phyloP scores from a whole-genome alignment of 2,888 invertebrate species.

The Carpatolechia fugitivella region DNA sequence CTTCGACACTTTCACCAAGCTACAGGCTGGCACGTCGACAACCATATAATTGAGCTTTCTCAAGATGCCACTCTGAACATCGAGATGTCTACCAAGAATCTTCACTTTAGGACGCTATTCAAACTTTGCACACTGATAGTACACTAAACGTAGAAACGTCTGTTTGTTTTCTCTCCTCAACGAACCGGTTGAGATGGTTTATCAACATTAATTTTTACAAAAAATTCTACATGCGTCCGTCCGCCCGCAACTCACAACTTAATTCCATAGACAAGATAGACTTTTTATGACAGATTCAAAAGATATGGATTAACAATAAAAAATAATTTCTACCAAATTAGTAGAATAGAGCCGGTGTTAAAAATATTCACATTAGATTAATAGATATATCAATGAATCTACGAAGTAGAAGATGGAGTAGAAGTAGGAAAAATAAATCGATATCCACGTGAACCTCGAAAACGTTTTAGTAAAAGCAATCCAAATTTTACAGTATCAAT shows the following conservation, averaged over 20 bases:
- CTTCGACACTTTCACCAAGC: slow-evolving; percentile 60
- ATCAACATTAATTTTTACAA: slow-evolving; percentile 39
- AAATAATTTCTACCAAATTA: background rate
- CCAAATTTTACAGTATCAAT: too few species aligned
- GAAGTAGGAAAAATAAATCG: too few species aligned
- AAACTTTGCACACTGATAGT: background rate
- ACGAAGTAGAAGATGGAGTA: too few species aligned
- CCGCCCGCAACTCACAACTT: slow-evolving; percentile 31
- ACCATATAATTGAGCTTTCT: slow-evolving; percentile 50
- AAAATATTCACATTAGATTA: too few species aligned
- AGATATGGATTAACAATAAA: slow-evolving; percentile 50
- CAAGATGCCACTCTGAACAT: slow-evolving; percentile 42
- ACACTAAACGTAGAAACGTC: background rate
- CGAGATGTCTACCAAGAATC: slow-evolving; percentile 31
- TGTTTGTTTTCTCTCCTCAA: slow-evolving; percentile 1
- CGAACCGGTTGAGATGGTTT: slow-evolving; percentile 24
- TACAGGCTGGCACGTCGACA: slow-evolving; percentile 63
- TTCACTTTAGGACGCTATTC: background rate
- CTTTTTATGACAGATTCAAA: slow-evolving; percentile 29
- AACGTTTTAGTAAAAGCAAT: too few species aligned
- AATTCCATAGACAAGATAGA: slow-evolving; percentile 46
- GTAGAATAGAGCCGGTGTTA: too few species aligned
- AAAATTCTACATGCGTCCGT: slow-evolving; percentile 52
- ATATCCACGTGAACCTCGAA: too few species aligned
- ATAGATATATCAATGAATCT: too few species aligned